Evolutionary conservation across 2,797 vertebrate species (phyloP).

Genomic region (Anableps anableps): DNA sequence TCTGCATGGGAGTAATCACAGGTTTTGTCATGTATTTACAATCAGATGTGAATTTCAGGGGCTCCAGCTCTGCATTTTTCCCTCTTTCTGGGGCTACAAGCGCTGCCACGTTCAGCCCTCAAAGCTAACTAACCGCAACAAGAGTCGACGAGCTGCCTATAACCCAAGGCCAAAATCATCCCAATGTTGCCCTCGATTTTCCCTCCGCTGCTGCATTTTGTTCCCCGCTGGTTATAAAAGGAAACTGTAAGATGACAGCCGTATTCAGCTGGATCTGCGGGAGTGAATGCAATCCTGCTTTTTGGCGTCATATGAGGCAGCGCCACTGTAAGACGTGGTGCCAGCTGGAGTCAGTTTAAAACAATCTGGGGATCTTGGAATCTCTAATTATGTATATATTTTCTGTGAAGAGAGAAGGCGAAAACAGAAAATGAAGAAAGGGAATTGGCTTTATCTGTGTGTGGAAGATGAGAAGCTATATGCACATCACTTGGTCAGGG

Average conservation of each 20-base stretch:
- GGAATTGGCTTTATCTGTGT: neutral
- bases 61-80: conserved; percentile 57
- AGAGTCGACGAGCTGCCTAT: conserved; percentile 56
- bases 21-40: conserved; percentile 56
- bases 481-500: neutral
- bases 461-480: neutral
- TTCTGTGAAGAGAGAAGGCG: conserved; percentile 31
- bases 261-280: conserved; percentile 39
- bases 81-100: conserved; percentile 61
- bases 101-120: conserved; percentile 58
- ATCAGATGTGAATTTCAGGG: conserved; percentile 40
- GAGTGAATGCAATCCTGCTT: conserved; percentile 53
- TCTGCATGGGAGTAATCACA: conserved; percentile 64
- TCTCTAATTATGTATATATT: conserved; percentile 62
- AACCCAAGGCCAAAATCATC: conserved; percentile 69
- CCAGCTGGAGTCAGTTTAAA: conserved; percentile 61
- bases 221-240: conserved; percentile 59
- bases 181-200: conserved; percentile 69
- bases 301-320: conserved; percentile 58
- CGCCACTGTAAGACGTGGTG: conserved; percentile 49
- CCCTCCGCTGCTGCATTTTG: conserved; percentile 45
- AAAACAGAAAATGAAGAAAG: conserved; percentile 26
- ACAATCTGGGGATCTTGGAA: conserved; percentile 46
- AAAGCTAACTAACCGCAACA: conserved; percentile 69
- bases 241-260: conserved; percentile 58